A percentile compares a stretch with the other conserved stretches of the same genome.
Evolutionary conservation across 2,797 vertebrate species (phyloP).

Genomic region (Microcaecilia unicolor): DNA sequence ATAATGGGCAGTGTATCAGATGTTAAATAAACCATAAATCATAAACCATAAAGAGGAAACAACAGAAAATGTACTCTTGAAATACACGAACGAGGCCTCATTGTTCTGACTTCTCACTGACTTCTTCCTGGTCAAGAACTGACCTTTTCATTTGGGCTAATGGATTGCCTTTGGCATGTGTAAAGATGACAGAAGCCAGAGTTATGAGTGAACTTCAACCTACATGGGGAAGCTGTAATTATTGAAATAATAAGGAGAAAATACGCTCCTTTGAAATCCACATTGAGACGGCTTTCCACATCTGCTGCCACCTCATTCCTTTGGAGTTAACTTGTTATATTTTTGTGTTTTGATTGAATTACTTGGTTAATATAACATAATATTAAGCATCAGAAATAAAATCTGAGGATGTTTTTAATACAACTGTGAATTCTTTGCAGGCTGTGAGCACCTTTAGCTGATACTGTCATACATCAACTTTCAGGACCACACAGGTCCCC

Average conservation of each 20-base stretch:
- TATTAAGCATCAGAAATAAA: background rate
- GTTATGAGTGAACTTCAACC: constrained; percentile 65
- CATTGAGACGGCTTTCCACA: constrained; percentile 19
- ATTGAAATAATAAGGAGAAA: constrained; percentile 60
- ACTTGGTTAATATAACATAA: constrained; percentile 14
- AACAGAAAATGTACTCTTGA: constrained; percentile 30
- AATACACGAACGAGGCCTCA: constrained; percentile 50
- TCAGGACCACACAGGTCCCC: too few species aligned
- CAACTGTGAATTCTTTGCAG: too few species aligned
- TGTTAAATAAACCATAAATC: too few species aligned
- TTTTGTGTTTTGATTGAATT: constrained; percentile 9
- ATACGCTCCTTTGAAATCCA: constrained; percentile 36
- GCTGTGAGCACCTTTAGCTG: too few species aligned
- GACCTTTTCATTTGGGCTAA: constrained; percentile 65
- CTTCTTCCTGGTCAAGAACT: constrained; percentile 55
- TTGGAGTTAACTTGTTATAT: constrained; percentile 33
- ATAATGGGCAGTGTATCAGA: too few species aligned
- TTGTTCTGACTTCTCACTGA: constrained; percentile 55
- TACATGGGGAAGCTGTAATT: constrained; percentile 67
- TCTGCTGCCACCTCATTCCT: constrained; percentile 8
- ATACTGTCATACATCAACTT: too few species aligned
- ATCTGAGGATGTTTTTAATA: background rate
- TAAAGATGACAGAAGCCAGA: constrained; percentile 65
- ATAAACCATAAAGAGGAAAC: background rate
- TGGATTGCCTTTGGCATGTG: constrained; percentile 56